Base-by-base conservation (phyloP, 2,113 vertebrate genomes). In the Aptenodytes forsteri region DNA sequence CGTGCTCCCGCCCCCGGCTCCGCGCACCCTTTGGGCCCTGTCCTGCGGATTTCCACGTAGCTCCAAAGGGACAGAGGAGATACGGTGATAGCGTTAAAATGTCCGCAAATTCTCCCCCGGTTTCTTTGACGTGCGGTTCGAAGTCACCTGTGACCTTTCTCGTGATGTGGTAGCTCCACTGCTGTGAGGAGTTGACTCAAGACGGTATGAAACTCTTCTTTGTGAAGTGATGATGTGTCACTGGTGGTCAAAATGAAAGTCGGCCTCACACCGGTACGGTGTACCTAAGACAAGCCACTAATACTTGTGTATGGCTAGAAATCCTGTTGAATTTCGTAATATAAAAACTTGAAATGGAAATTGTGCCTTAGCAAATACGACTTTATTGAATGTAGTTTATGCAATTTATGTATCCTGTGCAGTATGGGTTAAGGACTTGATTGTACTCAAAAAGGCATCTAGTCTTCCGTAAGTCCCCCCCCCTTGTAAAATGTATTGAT, bases 171-270 rank as follows among this genome's bases (percentile, higher is more conserved):
- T 7, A 19, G 58, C 32, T 32, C 38, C 10, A 1, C 10, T 5
- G 58, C 10, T 2, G 69, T 1, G 69, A 8, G n/a, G 58, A 25
- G 58, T 8, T 50, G 44, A 5, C 73, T 16, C 11, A 6, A 3
- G 56, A 9, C 10, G 32, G 44, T 3, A 6, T 7, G 75, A 25
- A 38, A 12, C 49, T 16, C 38, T 15, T 10, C 13, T 27, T 6
- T 4, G 64, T 5, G 29, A 23, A 75, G 62, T 81, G 72, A 17
- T 96, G 92, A 95, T 94, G 90, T 95, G 90, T 96, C 92, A 80
- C 61, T 73, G 23, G 8, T 8, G 59, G 32, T 18, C 25, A 27
- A 3, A 50, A n/a, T 25, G 58, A 23, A 55, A 36, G 81, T 29
- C 29, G 36, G 36, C n/a, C n/a, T 29, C 34, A 2, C 2, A 30